Conservation (phyloP, 2,797 vertebrate species). For the Clarias pachynema region DNA sequence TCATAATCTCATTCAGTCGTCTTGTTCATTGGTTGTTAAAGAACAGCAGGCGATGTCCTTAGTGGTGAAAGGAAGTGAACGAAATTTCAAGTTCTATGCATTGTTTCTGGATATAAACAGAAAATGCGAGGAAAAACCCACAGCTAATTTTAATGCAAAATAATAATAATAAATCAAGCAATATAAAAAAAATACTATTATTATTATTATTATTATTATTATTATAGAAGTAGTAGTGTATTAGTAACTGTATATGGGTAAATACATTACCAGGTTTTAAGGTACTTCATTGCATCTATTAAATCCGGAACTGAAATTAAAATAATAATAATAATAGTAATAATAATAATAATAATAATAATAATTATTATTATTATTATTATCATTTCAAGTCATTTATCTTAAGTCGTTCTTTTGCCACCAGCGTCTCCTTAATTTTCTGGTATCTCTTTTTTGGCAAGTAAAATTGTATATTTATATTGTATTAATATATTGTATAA, state of each 20-base stretch:
- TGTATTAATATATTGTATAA: no score
- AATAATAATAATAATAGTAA: slow-evolving; percentile 12
- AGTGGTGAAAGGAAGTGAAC: background rate
- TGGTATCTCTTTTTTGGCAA: background rate
- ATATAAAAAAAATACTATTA: background rate
- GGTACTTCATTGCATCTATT: background rate
- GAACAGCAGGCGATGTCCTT: background rate
- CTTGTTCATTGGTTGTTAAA: background rate
- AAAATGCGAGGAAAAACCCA: background rate
- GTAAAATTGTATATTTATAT: background rate
- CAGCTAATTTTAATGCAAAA: background rate
- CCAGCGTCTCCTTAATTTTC: background rate
- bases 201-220: background rate
- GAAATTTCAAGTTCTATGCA: background rate
- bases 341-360: background rate
- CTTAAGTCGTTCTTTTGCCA: background rate
- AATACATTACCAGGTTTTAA: background rate
- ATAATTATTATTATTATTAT: background rate
- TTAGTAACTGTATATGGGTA: background rate
- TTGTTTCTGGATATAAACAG: background rate
- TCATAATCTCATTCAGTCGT: background rate
- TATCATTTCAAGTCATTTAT: background rate
- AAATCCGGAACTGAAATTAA: background rate
- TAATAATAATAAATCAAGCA: background rate
- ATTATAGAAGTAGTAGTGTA: background rate